These are phyloP conservation scores for Cryptus armator DNA, from an alignment of 2,888 invertebrate species.

Conservation along the genomic window DNA sequence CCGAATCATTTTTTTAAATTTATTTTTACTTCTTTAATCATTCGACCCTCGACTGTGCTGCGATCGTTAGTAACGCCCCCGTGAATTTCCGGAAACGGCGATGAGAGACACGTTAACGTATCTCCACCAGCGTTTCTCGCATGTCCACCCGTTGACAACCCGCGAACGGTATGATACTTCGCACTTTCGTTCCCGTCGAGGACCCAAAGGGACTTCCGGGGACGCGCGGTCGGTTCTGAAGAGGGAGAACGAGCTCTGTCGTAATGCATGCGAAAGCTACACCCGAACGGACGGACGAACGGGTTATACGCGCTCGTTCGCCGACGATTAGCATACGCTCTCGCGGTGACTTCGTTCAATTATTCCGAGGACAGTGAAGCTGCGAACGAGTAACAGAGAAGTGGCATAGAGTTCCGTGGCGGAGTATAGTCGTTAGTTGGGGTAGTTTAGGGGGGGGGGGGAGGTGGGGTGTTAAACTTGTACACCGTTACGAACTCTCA, in stretches of 20 bases:
- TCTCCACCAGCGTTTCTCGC: neutral
- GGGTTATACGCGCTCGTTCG: constrained; percentile 29
- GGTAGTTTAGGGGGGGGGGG: too few species aligned
- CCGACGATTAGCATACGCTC: constrained; percentile 56
- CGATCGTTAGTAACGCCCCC: neutral
- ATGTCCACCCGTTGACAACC: neutral
- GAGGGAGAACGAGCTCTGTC: constrained; percentile 26
- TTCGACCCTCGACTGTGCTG: too few species aligned
- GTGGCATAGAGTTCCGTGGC: constrained; percentile 13
- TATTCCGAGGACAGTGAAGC: constrained; percentile 31
- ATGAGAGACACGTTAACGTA: neutral
- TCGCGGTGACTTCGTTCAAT: constrained; percentile 45
- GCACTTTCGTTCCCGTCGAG: neutral
- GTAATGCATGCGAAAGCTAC: constrained; percentile 51
- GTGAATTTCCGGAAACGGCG: neutral
- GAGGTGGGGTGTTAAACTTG: neutral
- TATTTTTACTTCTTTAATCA: too few species aligned
- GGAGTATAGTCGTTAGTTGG: neutral
- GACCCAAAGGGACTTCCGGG: constrained; percentile 13
- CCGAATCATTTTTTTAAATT: too few species aligned
- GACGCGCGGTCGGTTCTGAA: neutral
- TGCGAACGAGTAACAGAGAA: constrained; percentile 16
- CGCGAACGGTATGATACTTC: neutral
- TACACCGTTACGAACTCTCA: too few species aligned
- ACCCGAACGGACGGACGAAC: constrained; percentile 41